Base-by-base conservation (phyloP, 2,888 invertebrate species). In the Chymomyza caudatula region DNA sequence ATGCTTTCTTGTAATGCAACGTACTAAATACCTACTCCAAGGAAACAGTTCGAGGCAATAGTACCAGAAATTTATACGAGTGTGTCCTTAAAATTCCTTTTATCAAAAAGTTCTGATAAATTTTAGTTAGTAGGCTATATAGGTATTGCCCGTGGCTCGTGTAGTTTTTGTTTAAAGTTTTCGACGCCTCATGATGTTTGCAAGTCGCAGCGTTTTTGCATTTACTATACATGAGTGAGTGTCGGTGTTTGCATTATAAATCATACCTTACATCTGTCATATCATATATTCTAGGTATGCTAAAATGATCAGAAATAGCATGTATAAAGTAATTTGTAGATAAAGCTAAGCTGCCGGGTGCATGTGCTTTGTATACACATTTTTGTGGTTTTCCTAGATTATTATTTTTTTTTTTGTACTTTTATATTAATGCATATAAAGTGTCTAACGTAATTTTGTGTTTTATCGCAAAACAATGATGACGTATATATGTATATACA, bases 1-100 rank as follows among this genome's bases (percentile, higher is more conserved):
- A 84, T 82, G 76, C 73, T 67, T 76, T 44, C 74, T 83, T 78
- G 77, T 67, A 83, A 84, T 84, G 82, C 79, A 76, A 79, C 67
- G 65, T 4, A 20, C 44, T 43, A 20, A 22, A 20, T n/a, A n/a
- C 23, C 15, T 5, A 37, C 5, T 37, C 37, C 37, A 37, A 37
- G 37, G 11, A 37, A 37, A 37, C 5, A 5, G 11, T 37, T 37
- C n/a, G n/a, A n/a, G n/a, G n/a, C n/a, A 11, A 37, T 37, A 11
- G 29, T 37, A 11, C 3, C 8, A 37, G 29, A 37, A 8, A 37
- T 37, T 37, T 37, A 37, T 37, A 37, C 29, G 29, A 37, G 11
- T 11, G 11, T 37, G 29, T 37, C 29, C 29, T 11, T 11, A 1
- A 37, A 4, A 37, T 37, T 37, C 1, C 29, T n/a, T n/a, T n/a